Conservation (phyloP, 64 coral and sea anemone species). For the Porites australiensis region DNA sequence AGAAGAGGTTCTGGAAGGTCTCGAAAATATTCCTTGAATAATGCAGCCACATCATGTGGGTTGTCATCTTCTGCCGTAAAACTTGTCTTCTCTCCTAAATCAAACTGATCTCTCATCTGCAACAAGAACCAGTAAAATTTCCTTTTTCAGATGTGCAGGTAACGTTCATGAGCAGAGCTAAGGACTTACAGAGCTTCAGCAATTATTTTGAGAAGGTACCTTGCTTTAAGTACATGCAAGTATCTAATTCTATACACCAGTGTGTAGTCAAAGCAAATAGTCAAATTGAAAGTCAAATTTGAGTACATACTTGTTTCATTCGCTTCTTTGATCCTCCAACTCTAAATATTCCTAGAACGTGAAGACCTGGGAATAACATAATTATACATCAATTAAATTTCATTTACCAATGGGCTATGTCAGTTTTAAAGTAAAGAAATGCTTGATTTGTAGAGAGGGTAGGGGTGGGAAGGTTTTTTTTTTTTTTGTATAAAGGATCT, state of each 20-base stretch:
- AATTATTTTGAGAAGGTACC: too few species aligned
- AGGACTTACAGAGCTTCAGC: too few species aligned
- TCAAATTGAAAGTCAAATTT: background rate
- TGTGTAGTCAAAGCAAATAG: too few species aligned
- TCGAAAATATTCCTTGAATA: constrained; percentile 98
- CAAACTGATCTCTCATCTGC: constrained; percentile 98
- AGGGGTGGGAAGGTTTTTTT: too few species aligned
- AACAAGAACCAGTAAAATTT: background rate
- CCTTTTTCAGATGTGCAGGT: too few species aligned
- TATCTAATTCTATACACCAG: too few species aligned
- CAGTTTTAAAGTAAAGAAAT: background rate
- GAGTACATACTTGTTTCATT: constrained; percentile 85
- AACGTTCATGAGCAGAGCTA: too few species aligned
- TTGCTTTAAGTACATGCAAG: too few species aligned
- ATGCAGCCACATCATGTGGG: constrained; percentile 97
- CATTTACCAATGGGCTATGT: background rate
- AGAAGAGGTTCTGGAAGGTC: constrained; percentile 95
- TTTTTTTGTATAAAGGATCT: too few species aligned
- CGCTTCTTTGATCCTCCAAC: constrained; percentile 95
- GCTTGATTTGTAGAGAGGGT: too few species aligned
- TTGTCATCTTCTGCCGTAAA: constrained; percentile 91
- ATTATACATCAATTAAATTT: background rate
- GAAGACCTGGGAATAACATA: constrained; percentile 68
- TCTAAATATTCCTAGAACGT: constrained; percentile 97
- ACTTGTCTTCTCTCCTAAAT: constrained; percentile 88